Conservation (phyloP, 2,888 invertebrate genomes). For the Malthinus flaveolus region DNA sequence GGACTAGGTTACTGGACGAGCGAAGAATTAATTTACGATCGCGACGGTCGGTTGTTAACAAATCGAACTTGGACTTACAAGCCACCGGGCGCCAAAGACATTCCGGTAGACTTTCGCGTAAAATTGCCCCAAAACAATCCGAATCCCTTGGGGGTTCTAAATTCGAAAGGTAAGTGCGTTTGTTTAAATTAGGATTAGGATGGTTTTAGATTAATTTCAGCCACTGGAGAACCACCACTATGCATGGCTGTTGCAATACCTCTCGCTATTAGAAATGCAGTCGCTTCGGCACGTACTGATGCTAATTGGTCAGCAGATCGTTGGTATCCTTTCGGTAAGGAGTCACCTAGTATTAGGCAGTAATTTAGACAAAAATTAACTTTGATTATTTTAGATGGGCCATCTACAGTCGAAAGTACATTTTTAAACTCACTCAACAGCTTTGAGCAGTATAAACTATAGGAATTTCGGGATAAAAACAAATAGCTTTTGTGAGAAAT, state of each 20-base stretch:
- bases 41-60: background rate
- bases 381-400: slow-evolving; percentile 18
- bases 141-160: slow-evolving; percentile 68
- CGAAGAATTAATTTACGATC: background rate
- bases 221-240: slow-evolving; percentile 67
- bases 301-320: slow-evolving; percentile 30
- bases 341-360: no score
- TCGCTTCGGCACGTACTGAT: slow-evolving; percentile 39
- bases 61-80: background rate
- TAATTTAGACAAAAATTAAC: no score
- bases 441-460: no score
- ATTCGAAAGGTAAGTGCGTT: slow-evolving; percentile 67
- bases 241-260: slow-evolving; percentile 58
- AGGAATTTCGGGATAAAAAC: no score
- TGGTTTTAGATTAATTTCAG: slow-evolving; percentile 48
- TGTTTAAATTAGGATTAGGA: background rate
- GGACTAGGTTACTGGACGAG: background rate
- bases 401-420: slow-evolving; percentile 12
- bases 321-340: slow-evolving; percentile 42
- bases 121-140: slow-evolving; percentile 67
- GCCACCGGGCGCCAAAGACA: background rate
- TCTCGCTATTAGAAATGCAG: slow-evolving; percentile 43
- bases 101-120: slow-evolving; percentile 72
- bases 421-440: background rate
- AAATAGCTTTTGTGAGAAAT: no score